phyloP scores from a whole-genome alignment of 2,797 vertebrate species.

The Artibeus lituratus region DNA sequence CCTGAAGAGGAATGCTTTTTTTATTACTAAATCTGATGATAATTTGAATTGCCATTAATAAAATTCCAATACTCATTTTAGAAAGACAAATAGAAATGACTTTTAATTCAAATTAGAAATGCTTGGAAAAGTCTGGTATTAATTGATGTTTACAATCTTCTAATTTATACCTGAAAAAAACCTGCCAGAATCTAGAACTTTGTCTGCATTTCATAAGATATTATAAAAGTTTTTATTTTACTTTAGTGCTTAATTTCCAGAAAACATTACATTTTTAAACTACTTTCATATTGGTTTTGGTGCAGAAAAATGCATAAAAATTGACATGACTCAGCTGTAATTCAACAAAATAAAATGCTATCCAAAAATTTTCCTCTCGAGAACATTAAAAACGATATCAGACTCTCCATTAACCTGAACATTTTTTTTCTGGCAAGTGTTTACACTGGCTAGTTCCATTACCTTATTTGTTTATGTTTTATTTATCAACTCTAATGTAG shows the following conservation, averaged over 20 bases:
- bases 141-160: not conserved
- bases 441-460: slow-evolving; percentile 21
- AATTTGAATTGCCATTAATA: slow-evolving; percentile 49
- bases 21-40: slow-evolving; percentile 27
- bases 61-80: slow-evolving; percentile 43
- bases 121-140: slow-evolving; percentile 8
- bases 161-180: not conserved
- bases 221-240: not conserved
- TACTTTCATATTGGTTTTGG: not conserved
- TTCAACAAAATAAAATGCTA: not conserved
- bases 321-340: slow-evolving; percentile 1
- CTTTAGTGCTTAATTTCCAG: slow-evolving; percentile 7
- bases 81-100: slow-evolving; percentile 1
- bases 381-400: slow-evolving; percentile 9
- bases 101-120: slow-evolving; percentile 39
- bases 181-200: not conserved
- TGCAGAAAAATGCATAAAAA: not conserved
- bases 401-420: not conserved
- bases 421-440: not conserved
- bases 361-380: not conserved
- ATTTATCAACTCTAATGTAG: slow-evolving; percentile 56
- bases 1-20: not conserved
- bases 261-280: slow-evolving; percentile 13
- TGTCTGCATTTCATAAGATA: slow-evolving; percentile 15
- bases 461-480: slow-evolving; percentile 53